Base-by-base conservation (phyloP, 1,140 invertebrate genomes). In the Batillaria attramentaria region DNA sequence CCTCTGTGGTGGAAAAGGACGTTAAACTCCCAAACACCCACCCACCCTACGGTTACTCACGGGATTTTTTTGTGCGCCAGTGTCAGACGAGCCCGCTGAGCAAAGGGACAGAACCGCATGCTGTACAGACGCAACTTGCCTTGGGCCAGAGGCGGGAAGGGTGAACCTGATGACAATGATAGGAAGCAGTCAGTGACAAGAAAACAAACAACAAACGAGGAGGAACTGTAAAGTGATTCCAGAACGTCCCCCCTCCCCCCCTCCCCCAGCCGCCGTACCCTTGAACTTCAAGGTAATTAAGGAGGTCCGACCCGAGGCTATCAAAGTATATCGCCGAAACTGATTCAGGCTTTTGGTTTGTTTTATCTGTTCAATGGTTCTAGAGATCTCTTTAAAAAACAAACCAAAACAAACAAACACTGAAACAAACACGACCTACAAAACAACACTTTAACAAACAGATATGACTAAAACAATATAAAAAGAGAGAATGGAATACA, bases 21-120 rank as follows among this genome's bases (percentile, higher is more conserved):
- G n/a, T n/a, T n/a, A n/a, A n/a, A n/a, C n/a, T n/a, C n/a, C n/a
- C n/a, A n/a, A n/a, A n/a, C n/a, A n/a, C n/a, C n/a, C n/a, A n/a
- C n/a, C n/a, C n/a, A n/a, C n/a, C n/a, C n/a, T n/a, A n/a, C 13
- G 41, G 43, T 42, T 20, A 84, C 94, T 93, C 92, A 95, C 94
- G 95, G 94, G 77, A 97, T 94, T 80, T 95, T 93, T 91, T 98
- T 98, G 28, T 95, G 95, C 80, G 94, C 94, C 20, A 98, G 89
- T 1, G 96, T 94, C 10, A 98, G 92, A 81, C 96, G 93, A 35
- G 95, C 94, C 78, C 97, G 93, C 86, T 98, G 95, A 0, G 96
- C 96, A 87, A 94, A 98, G 0, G 97, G 97, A 89, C 97, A 98
- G 90, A 95, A 98, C 80, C 95, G 92, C 96, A 95, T 98, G 72